Conservation (phyloP, 1,140 invertebrate genomes). For the honey bee (Apis mellifera) region Amel_HAv3.1 CM009934.2:9094001-9094500, state of each 20-base stretch:
- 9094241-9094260: slow-evolving; percentile 30
- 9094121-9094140: slow-evolving; percentile 38
- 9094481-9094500: background rate
- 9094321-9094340: slow-evolving; percentile 27
- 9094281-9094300: slow-evolving; percentile 55
- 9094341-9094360: too few relatives aligned
- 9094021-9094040: background rate
- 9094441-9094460: too few relatives aligned
- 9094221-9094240: slow-evolving; percentile 71
- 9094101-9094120: slow-evolving; percentile 62
- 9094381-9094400: slow-evolving; percentile 5
- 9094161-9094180: slow-evolving; percentile 68
- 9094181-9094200: slow-evolving; percentile 69
- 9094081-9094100: background rate
- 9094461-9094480: background rate
- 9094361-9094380: background rate
- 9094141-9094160: slow-evolving; percentile 28
- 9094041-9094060: too few relatives aligned
- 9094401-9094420: background rate
- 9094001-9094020: too few relatives aligned
- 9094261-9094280: slow-evolving; percentile 25
- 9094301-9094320: slow-evolving; percentile 5
- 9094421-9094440: background rate
- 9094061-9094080: background rate
- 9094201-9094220: slow-evolving; percentile 75